A percentile compares a stretch with the other conserved stretches of the same genome.
Evolutionary conservation across 2,888 invertebrate genomes (phyloP).

Genomic region (Trichacis sp.): DNA sequence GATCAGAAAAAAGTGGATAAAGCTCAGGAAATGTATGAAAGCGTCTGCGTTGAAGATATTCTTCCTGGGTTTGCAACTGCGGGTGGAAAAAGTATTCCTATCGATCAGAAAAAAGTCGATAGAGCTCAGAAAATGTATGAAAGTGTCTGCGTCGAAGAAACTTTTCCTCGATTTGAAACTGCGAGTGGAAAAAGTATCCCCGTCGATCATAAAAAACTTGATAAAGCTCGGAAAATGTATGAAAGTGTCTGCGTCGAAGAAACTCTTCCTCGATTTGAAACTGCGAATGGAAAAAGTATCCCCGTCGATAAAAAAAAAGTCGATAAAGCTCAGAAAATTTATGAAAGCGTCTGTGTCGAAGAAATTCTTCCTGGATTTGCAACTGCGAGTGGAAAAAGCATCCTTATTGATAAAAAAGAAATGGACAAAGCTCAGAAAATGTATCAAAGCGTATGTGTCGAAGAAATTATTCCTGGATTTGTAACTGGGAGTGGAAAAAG

Average conservation of each 20-base stretch:
- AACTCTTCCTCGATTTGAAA: not conserved
- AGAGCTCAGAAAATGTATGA: conserved; percentile 11
- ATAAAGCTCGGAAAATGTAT: not conserved
- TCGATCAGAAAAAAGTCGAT: conserved; percentile 44
- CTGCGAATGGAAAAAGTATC: not conserved
- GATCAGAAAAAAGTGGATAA: conserved; percentile 2
- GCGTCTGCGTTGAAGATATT: too few species aligned
- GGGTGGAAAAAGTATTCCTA: conserved; percentile 51
- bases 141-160: too few species aligned
- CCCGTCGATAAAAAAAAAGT: too few species aligned
- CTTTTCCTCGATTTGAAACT: too few species aligned
- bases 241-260: too few species aligned
- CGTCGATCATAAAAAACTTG: not conserved
- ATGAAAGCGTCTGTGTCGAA: too few species aligned
- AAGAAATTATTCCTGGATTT: too few species aligned
- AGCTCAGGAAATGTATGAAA: not conserved
- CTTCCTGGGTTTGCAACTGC: conserved; percentile 60
- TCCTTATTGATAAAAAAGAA: conserved; percentile 48
- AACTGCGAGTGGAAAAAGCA: conserved; percentile 59
- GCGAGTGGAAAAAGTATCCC: not conserved
- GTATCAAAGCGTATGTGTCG: too few species aligned
- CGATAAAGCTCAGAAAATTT: not conserved
- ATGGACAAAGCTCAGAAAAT: conserved; percentile 14
- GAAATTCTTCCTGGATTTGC: conserved; percentile 53
- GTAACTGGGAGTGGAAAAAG: too few species aligned